A percentile compares a stretch with the other conserved stretches of the same genome.
Conservation (phyloP, 2,113 vertebrate genomes). For the Saccopteryx bilineata region DNA sequence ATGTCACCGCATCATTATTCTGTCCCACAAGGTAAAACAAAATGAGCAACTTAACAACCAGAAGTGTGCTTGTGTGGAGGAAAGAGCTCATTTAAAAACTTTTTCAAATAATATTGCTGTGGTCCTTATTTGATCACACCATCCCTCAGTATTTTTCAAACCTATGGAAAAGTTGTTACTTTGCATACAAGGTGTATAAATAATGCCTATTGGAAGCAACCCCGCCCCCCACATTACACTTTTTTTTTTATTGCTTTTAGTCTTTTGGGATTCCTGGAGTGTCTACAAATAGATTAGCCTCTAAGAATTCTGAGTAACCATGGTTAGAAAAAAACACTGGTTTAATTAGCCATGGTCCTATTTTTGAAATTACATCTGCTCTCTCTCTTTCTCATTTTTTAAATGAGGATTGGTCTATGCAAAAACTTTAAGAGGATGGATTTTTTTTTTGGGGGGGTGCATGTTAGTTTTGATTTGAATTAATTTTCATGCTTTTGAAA, state of each 20-base stretch:
- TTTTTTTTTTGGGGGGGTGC: background rate
- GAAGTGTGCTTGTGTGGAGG: slow-evolving; percentile 38
- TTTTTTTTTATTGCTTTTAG: slow-evolving; percentile 73
- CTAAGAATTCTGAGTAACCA: slow-evolving; percentile 85
- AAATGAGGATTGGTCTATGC: slow-evolving; percentile 57
- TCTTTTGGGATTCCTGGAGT: slow-evolving; percentile 85
- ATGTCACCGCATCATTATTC: slow-evolving; percentile 68
- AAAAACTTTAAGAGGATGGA: slow-evolving; percentile 73
- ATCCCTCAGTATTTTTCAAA: slow-evolving; percentile 58
- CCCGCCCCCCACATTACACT: background rate
- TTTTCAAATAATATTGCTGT: slow-evolving; percentile 74
- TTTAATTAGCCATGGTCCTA: slow-evolving; percentile 83
- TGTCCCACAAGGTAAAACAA: slow-evolving; percentile 75
- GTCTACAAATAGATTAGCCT: slow-evolving; percentile 85
- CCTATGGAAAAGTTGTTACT: slow-evolving; percentile 73
- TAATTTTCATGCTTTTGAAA: slow-evolving; percentile 76
- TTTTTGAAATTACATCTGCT: slow-evolving; percentile 84
- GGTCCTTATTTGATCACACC: slow-evolving; percentile 62
- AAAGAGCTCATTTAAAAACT: slow-evolving; percentile 72
- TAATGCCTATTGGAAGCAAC: slow-evolving; percentile 74
- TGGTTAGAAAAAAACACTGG: slow-evolving; percentile 81
- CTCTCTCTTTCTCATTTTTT: background rate
- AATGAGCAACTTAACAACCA: slow-evolving; percentile 56
- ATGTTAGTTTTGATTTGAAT: slow-evolving; percentile 74
- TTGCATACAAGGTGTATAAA: slow-evolving; percentile 82